Conservation (phyloP, 2,797 vertebrate genomes). For the Acanthurus lineatus region DNA sequence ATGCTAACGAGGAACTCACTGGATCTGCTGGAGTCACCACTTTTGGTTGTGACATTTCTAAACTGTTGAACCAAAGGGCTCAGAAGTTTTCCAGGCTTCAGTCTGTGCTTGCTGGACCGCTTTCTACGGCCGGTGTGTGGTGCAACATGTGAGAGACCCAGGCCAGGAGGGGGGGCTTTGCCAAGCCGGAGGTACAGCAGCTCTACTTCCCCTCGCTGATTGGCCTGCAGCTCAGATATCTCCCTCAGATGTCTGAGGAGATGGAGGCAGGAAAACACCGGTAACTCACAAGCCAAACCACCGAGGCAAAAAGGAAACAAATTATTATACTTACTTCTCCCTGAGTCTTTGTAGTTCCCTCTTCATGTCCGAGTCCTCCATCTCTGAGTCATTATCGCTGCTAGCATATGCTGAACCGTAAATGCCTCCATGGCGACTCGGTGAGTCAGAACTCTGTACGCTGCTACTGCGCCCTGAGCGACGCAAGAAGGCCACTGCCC, state of each 20-base stretch:
- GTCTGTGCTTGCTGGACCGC: conserved; percentile 92
- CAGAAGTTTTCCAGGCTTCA: conserved; percentile 94
- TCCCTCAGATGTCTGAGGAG: conserved; percentile 93
- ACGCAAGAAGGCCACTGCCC: conserved; percentile 92
- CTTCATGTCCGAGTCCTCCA: conserved; percentile 96
- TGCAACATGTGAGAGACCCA: conserved; percentile 90
- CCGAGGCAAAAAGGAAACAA: conserved; percentile 1
- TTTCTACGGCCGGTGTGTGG: conserved; percentile 91
- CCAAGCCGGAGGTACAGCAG: conserved; percentile 92
- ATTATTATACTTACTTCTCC: conserved; percentile 91
- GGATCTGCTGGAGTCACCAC: conserved; percentile 88
- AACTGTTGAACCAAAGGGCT: conserved; percentile 96
- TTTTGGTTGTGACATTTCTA: conserved; percentile 91
- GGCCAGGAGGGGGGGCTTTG: conserved; percentile 91
- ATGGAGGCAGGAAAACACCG: conserved; percentile 8
- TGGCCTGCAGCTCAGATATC: conserved; percentile 95
- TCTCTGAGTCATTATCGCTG: conserved; percentile 98
- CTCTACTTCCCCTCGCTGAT: conserved; percentile 96
- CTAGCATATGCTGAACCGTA: conserved; percentile 92
- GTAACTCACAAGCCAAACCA: conserved; percentile 20
- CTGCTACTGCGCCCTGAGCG: conserved; percentile 89
- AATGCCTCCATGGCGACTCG: conserved; percentile 83
- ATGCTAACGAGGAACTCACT: conserved; percentile 59
- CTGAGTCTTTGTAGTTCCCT: conserved; percentile 93
- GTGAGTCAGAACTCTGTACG: conserved; percentile 89